Evolutionary conservation across 1,140 invertebrate genomes (phyloP).

Genomic region (Ips typographus): DNA sequence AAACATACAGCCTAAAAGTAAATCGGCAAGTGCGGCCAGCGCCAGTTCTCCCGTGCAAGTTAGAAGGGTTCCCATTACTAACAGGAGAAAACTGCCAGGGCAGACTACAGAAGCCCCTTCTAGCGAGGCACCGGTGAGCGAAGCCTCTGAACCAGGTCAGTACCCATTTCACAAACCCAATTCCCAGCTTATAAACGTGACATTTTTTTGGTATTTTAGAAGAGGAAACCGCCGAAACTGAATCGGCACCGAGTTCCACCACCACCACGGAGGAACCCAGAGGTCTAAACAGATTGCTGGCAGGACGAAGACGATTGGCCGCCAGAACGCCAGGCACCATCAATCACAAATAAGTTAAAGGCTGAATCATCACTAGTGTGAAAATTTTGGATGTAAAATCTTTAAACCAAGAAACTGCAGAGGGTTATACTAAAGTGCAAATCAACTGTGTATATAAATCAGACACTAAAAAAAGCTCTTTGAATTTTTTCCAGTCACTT

Average conservation of each 20-base stretch:
- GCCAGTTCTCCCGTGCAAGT: constrained; percentile 49
- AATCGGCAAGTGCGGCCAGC: constrained; percentile 44
- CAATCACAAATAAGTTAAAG: constrained; percentile 35
- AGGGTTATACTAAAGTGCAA: background rate
- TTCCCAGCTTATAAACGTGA: too few species aligned
- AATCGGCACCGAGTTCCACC: constrained; percentile 52
- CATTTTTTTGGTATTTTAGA: too few species aligned
- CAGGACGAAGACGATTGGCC: constrained; percentile 60
- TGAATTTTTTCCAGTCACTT: background rate
- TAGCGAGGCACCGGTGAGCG: constrained; percentile 40
- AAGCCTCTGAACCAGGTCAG: constrained; percentile 15
- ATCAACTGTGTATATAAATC: too few species aligned
- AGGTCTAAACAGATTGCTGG: constrained; percentile 60
- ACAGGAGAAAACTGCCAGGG: constrained; percentile 43
- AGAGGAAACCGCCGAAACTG: constrained; percentile 54
- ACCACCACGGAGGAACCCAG: constrained; percentile 58
- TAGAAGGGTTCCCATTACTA: constrained; percentile 45
- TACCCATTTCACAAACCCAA: too few species aligned
- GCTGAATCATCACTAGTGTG: constrained; percentile 27
- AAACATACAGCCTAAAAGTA: constrained; percentile 38
- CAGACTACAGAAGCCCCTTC: constrained; percentile 43
- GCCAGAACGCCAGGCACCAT: constrained; percentile 58
- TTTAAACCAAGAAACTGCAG: background rate
- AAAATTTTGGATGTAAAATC: background rate
- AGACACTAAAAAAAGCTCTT: too few species aligned